These are phyloP conservation scores for Drosophila neotestacea DNA, from an alignment of 2,888 invertebrate species.

Conservation along the genomic window DNA sequence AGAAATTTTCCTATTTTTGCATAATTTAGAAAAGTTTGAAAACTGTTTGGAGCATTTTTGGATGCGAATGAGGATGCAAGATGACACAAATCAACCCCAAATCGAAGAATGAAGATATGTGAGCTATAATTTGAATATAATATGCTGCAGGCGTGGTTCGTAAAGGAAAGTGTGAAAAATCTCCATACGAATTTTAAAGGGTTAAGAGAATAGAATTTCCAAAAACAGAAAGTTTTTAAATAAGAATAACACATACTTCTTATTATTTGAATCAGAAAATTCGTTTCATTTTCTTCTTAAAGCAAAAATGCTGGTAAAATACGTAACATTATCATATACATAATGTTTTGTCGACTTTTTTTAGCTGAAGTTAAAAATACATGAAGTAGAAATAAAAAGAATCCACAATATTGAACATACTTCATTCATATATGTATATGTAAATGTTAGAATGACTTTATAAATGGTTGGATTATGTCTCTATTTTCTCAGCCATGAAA, in stretches of 20 bases:
- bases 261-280: too few species aligned
- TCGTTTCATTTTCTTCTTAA: too few species aligned
- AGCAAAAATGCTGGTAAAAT: too few species aligned
- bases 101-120: slow-evolving; percentile 53
- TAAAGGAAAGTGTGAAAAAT: slow-evolving; percentile 11
- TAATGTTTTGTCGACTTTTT: too few species aligned
- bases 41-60: slow-evolving; percentile 36
- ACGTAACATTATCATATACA: too few species aligned
- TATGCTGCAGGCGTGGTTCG: slow-evolving; percentile 37
- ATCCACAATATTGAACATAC: too few species aligned
- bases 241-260: too few species aligned
- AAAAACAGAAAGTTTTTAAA: too few species aligned
- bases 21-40: slow-evolving; percentile 71
- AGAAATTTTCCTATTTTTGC: slow-evolving; percentile 56
- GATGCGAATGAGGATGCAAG: slow-evolving; percentile 26
- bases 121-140: slow-evolving; percentile 65
- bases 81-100: slow-evolving; percentile 68
- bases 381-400: too few species aligned
- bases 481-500: neutral
- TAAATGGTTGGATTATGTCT: neutral
- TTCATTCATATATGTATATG: too few species aligned
- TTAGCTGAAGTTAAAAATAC: too few species aligned
- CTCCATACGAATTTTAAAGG: neutral
- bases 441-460: too few species aligned
- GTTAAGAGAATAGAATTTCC: neutral